These are phyloP conservation scores for Parambassis ranga DNA, from an alignment of 2,797 vertebrate genomes.

Conservation along the genomic window DNA sequence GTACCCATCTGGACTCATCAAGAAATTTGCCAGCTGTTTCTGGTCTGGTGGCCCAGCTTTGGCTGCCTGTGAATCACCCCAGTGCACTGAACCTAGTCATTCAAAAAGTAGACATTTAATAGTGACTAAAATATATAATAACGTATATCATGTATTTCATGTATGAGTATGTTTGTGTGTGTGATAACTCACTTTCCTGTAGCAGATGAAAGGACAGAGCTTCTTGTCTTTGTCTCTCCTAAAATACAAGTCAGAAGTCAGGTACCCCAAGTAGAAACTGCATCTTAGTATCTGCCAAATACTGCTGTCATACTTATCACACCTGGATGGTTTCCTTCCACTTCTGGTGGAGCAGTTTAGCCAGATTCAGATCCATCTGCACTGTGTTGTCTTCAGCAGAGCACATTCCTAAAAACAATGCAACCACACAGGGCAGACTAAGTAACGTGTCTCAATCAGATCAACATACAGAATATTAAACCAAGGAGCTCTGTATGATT, in stretches of 20 bases:
- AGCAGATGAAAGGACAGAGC: slow-evolving; percentile 81
- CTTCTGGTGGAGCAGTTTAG: slow-evolving; percentile 93
- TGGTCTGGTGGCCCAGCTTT: slow-evolving; percentile 19
- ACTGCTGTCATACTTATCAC: slow-evolving; percentile 43
- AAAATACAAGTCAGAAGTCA: too few relatives aligned
- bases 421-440: background rate
- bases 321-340: slow-evolving; percentile 98
- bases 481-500: too few relatives aligned
- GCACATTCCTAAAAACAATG: slow-evolving; percentile 75
- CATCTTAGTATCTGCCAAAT: too few relatives aligned
- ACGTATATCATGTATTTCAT: background rate
- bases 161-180: background rate
- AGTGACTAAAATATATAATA: background rate
- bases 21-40: slow-evolving; percentile 14
- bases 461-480: background rate
- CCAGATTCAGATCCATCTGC: slow-evolving; percentile 92
- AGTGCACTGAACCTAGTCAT: slow-evolving; percentile 57
- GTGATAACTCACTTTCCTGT: slow-evolving; percentile 79
- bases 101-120: background rate
- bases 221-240: slow-evolving; percentile 90
- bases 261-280: too few relatives aligned
- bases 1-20: slow-evolving; percentile 48
- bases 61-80: slow-evolving; percentile 47
- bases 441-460: background rate
- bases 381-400: slow-evolving; percentile 90